These are phyloP conservation scores for Lissonota sp. DNA, from an alignment of 2,888 invertebrate species.

Conservation along the genomic window DNA sequence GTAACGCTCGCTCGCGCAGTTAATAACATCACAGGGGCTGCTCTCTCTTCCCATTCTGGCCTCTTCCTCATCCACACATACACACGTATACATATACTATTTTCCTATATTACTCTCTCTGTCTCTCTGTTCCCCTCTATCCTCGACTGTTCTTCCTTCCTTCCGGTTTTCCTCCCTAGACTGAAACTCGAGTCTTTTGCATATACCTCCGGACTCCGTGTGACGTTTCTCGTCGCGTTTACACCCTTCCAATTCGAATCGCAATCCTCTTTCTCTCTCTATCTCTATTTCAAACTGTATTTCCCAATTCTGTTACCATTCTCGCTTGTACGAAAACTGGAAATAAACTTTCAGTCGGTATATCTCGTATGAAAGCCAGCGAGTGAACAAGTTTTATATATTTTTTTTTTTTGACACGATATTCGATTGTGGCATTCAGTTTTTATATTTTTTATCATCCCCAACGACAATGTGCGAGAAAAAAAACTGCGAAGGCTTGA, in stretches of 20 bases:
- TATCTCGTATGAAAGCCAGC: slow-evolving; percentile 1
- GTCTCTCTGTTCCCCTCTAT: slow-evolving; percentile 1
- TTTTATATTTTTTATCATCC: too few relatives aligned
- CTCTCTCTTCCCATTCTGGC: slow-evolving; percentile 54
- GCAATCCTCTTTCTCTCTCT: slow-evolving; percentile 1
- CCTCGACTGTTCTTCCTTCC: slow-evolving; percentile 32
- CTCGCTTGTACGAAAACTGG: slow-evolving; percentile 32
- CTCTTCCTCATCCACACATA: slow-evolving; percentile 9
- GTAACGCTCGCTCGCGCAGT: slow-evolving; percentile 70
- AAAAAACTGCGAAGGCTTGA: too few relatives aligned
- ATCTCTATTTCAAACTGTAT: slow-evolving; percentile 9
- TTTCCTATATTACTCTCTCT: neutral
- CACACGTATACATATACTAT: neutral
- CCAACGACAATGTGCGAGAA: neutral
- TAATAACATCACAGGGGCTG: slow-evolving; percentile 73
- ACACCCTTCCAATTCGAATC: slow-evolving; percentile 39
- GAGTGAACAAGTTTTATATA: slow-evolving; percentile 16
- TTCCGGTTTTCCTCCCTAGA: slow-evolving; percentile 29
- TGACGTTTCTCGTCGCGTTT: slow-evolving; percentile 32
- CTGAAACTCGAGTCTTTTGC: slow-evolving; percentile 46
- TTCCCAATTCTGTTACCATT: slow-evolving; percentile 1
- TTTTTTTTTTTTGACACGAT: slow-evolving; percentile 26
- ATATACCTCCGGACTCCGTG: slow-evolving; percentile 40
- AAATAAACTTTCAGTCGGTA: slow-evolving; percentile 21
- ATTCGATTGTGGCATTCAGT: slow-evolving; percentile 27